These are phyloP conservation scores for Patagioenas fasciata DNA, from an alignment of 2,113 vertebrate genomes.

Conservation along the genomic window DNA sequence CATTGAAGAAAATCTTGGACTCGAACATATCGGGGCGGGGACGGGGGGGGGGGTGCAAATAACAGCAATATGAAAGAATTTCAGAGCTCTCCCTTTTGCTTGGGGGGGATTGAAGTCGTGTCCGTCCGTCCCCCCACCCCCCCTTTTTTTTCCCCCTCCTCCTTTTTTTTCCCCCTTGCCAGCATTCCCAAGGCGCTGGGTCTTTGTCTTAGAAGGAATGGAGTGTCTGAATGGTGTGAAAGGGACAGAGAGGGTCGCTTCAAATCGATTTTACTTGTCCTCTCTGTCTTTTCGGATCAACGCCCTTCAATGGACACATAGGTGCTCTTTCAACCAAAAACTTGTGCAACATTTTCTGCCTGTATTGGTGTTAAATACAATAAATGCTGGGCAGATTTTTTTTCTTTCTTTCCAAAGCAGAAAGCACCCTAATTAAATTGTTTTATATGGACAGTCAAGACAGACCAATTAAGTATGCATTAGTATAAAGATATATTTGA, in stretches of 20 bases:
- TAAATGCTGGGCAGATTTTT: constrained; percentile 78
- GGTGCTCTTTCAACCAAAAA: constrained; percentile 87
- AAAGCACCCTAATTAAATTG: constrained; percentile 84
- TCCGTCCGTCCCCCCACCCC: background rate
- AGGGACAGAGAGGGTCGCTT: constrained; percentile 87
- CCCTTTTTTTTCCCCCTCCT: background rate
- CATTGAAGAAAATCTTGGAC: constrained; percentile 20
- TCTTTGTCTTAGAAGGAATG: constrained; percentile 85
- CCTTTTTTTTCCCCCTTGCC: background rate
- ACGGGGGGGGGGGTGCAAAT: constrained; percentile 32
- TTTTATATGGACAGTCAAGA: constrained; percentile 81
- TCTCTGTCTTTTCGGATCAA: constrained; percentile 89
- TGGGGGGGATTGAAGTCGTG: constrained; percentile 52
- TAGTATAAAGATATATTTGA: constrained; percentile 80
- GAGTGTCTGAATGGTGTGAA: constrained; percentile 86
- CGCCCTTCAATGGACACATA: constrained; percentile 86
- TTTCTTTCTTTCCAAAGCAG: constrained; percentile 71
- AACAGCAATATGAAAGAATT: constrained; percentile 70
- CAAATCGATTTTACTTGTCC: constrained; percentile 88
- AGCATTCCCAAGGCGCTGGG: constrained; percentile 81
- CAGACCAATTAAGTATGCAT: constrained; percentile 81
- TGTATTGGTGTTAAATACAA: constrained; percentile 85
- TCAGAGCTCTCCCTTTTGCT: constrained; percentile 61
- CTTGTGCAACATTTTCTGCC: constrained; percentile 88
- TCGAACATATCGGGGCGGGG: constrained; percentile 42